These are phyloP conservation scores for Synanthedon tipuliformis DNA, from an alignment of 2,888 invertebrate genomes.

Conservation along the genomic window DNA sequence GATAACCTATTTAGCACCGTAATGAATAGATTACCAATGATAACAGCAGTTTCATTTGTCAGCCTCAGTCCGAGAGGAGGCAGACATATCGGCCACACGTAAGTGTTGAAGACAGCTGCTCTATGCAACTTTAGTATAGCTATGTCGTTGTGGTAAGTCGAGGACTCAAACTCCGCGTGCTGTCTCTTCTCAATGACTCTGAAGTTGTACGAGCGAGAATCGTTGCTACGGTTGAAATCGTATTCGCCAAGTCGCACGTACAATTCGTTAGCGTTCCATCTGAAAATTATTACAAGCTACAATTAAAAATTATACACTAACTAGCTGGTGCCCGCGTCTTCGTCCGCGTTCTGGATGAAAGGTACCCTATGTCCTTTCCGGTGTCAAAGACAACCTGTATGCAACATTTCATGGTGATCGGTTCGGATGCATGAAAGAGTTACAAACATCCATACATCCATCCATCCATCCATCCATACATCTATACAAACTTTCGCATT, in stretches of 20 bases:
- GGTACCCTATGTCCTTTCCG: too few species aligned
- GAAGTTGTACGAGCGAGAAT: conserved; percentile 79
- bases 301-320: too few species aligned
- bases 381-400: too few species aligned
- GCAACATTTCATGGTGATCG: too few species aligned
- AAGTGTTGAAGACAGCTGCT: conserved; percentile 77
- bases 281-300: conserved; percentile 24
- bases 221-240: conserved; percentile 75
- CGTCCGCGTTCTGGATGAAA: too few species aligned
- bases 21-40: conserved; percentile 66
- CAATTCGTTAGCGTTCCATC: conserved; percentile 71
- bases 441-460: too few species aligned
- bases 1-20: too few species aligned
- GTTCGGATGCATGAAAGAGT: too few species aligned
- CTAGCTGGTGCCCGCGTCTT: too few species aligned
- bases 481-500: too few species aligned
- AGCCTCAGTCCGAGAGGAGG: conserved; percentile 74
- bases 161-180: conserved; percentile 76
- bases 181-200: conserved; percentile 73
- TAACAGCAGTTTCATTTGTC: conserved; percentile 72
- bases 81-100: conserved; percentile 87
- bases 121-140: conserved; percentile 77
- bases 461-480: too few species aligned
- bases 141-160: conserved; percentile 81
- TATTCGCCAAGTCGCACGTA: conserved; percentile 85